phyloP scores from a whole-genome alignment of 2,888 invertebrate genomes.

The Drosophila emarginata region DNA sequence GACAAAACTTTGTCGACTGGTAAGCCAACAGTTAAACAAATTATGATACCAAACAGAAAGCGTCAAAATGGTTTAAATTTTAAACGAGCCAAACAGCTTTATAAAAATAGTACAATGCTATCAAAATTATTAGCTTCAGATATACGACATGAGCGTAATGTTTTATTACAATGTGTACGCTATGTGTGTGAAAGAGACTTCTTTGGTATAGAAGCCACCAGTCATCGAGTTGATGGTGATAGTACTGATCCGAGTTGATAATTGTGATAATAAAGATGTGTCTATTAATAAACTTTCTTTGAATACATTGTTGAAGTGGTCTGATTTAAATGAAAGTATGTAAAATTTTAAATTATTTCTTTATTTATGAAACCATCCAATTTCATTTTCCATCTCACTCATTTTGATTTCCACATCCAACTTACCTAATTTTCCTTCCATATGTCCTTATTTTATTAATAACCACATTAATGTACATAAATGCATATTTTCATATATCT shows the following conservation, averaged over 20 bases:
- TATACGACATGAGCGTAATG: slow-evolving; percentile 93
- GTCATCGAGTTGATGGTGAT: not conserved
- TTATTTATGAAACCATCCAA: no score
- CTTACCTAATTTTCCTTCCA: no score
- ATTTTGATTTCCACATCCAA: no score
- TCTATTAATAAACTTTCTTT: not conserved
- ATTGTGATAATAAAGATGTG: not conserved
- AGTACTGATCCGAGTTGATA: not conserved
- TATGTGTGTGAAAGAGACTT: slow-evolving; percentile 90
- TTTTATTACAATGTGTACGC: slow-evolving; percentile 93
- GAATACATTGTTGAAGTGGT: no score
- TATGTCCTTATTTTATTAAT: no score
- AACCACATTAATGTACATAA: no score
- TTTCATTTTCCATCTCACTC: no score
- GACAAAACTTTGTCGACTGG: not conserved
- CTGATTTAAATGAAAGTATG: not conserved
- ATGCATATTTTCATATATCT: not conserved
- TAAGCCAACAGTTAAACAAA: slow-evolving; percentile 9
- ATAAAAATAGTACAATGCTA: slow-evolving; percentile 84
- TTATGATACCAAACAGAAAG: slow-evolving; percentile 16
- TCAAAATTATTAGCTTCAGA: slow-evolving; percentile 89
- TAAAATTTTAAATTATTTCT: no score
- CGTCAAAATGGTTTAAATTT: slow-evolving; percentile 72
- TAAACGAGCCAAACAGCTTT: slow-evolving; percentile 48
- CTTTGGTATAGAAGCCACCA: slow-evolving; percentile 83